Base-by-base conservation (phyloP, 1,140 invertebrate genomes). In the Drosophila sulfurigaster region DNA sequence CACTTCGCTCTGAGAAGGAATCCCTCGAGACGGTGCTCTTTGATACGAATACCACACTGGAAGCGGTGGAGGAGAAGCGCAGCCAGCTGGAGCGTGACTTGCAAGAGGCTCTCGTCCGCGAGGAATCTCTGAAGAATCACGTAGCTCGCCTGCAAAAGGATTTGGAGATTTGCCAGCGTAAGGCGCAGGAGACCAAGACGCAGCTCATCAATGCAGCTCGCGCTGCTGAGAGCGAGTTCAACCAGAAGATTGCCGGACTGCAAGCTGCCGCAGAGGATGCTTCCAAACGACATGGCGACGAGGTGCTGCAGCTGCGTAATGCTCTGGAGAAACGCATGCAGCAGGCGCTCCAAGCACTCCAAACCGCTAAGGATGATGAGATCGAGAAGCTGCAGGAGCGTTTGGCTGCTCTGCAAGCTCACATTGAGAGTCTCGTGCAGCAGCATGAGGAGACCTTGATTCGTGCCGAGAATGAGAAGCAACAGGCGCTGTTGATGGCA, bases 391-490 rank as follows among this genome's bases (percentile, higher is more conserved):
- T 97, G 43, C 94, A 96, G 73, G 95, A 96, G 62, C 94, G 95
- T 88, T 95, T 97, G 78, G 95, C 96, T 65, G 94, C 95, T n/a
- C 86, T 97, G 8, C 94, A 97, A 71, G 94, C 95, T 2, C 95
- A 96, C 35, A 94, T 96, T 8, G 96, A 97, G 79, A 96, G 95
- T 89, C 81, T 97, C 0, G 95, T 95, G 77, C 95, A 97, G 81
- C 96, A 97, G 82, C 96, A 97, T 78, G 96, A 97, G 82, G 97
- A 97, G 92, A 95, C 96, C 1, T 94, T 98, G 79, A 92, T 97
- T 2, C 93, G 97, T 28, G 96, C 96, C 3, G 97, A 97, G 93
- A 97, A 97, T 91, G 97, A 98, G 80, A 97, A 97, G 82, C 97
- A 98, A 75, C 96, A 98, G 92, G 96, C 96, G n/a, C 93, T 98